Base-by-base conservation (phyloP, 2,888 invertebrate species). In the Phyto melanocephala region DNA sequence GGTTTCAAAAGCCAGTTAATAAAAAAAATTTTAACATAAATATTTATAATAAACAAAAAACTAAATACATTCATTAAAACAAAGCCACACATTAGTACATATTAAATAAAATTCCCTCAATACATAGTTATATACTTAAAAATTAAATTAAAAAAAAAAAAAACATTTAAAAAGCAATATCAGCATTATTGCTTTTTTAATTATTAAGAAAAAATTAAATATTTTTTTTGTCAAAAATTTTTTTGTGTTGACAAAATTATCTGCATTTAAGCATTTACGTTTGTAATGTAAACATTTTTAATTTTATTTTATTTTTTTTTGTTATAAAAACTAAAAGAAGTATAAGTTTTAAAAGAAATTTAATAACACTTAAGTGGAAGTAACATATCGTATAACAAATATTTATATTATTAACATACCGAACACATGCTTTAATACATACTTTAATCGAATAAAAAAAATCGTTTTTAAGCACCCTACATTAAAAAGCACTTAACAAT, bases 321-420 rank as follows among this genome's bases (percentile, higher is more conserved):
- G n/a, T n/a, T n/a, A n/a, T n/a, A n/a, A 13, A 24, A 33, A 11
- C 10, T 35, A 47, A 11, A 28, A 22, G 40, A 40, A 24, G 6
- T 54, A 33, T 17, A 4, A 50, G 10, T 22, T 71, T 71, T 11
- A 6, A 68, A 67, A 7, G 63, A 63, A 80, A 70, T 65, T 80
- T 63, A 70, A 80, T 70, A 47, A 37, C 22, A 68, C 52, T 22
- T 63, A 68, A 75, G 50, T 76, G 75, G 75, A 70, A 76, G 58
- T 80, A 75, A 80, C 80, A 80, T 80, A 80, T 80, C 80, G 20
- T 80, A 80, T 75, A 70, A 65, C 63, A 70, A 67, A 45, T 67
- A 52, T 40, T 72, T 60, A 15, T 37, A 79, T 45, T 54, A 13
- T 22, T 11, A 47, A 47, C 10, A 47, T 62, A 45, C 28, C 15